phyloP scores from a whole-genome alignment of 2,113 vertebrate species.

The Pontoporia blainvillei region DNA sequence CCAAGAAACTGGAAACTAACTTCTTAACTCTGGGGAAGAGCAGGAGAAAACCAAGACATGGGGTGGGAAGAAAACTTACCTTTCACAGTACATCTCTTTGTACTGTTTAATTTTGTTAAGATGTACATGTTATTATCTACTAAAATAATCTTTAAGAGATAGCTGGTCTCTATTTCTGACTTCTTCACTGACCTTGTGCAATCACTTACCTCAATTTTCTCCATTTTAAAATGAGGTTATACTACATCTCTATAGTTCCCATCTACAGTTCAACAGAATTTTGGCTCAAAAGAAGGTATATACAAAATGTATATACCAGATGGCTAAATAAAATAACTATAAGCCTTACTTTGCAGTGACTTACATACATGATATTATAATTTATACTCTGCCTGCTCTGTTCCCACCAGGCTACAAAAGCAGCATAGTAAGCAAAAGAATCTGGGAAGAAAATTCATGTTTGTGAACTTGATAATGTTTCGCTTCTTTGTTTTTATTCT shows the following conservation, averaged over 20 bases:
- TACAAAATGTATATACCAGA: not conserved
- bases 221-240: conserved; percentile 7
- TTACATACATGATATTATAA: not conserved
- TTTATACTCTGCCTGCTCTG: not conserved
- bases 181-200: not conserved
- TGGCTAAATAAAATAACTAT: not conserved
- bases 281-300: conserved; percentile 7
- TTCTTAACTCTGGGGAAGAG: not conserved
- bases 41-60: not conserved
- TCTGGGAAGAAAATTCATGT: conserved; percentile 26
- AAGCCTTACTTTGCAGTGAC: conserved; percentile 4
- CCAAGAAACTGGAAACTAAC: not conserved
- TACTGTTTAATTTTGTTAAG: not conserved
- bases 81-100: not conserved
- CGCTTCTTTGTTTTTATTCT: not conserved
- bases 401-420: conserved; percentile 1
- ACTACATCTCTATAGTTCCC: conserved; percentile 9
- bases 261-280: conserved; percentile 28
- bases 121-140: not conserved
- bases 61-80: conserved; percentile 36
- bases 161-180: not conserved
- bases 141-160: not conserved
- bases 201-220: conserved; percentile 50
- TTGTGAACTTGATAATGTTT: conserved; percentile 16
- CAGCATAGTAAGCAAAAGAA: not conserved